phyloP scores from a whole-genome alignment of 2,888 invertebrate species.

The Griposia aprilina region DNA sequence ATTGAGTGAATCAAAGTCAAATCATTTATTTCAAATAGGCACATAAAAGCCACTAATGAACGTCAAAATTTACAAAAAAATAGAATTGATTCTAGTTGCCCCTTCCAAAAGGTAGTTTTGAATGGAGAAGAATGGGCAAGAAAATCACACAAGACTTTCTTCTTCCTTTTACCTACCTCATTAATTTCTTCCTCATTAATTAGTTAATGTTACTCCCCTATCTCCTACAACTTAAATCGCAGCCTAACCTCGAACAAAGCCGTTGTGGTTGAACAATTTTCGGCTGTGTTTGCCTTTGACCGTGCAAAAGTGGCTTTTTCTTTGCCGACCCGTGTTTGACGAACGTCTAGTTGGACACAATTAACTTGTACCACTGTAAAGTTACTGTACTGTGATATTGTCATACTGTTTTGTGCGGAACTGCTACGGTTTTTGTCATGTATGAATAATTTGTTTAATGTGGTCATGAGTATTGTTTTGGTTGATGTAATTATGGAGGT shows the following conservation, averaged over 20 bases:
- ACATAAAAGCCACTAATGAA: too few relatives aligned
- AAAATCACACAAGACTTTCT: too few relatives aligned
- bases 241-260: conserved; percentile 71
- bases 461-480: conserved; percentile 18
- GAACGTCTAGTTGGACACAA: conserved; percentile 67
- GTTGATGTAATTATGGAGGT: conserved; percentile 15
- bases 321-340: conserved; percentile 70
- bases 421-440: conserved; percentile 48
- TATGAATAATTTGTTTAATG: conserved; percentile 59
- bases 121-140: too few relatives aligned
- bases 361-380: conserved; percentile 64
- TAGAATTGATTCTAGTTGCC: too few relatives aligned
- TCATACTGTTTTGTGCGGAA: conserved; percentile 53
- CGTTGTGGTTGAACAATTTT: conserved; percentile 81
- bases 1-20: too few relatives aligned
- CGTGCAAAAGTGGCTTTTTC: conserved; percentile 77
- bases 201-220: background rate
- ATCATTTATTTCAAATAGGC: too few relatives aligned
- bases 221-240: conserved; percentile 63
- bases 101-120: too few relatives aligned
- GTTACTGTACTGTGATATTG: conserved; percentile 53
- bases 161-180: background rate
- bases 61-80: too few relatives aligned
- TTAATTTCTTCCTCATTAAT: background rate
- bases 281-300: conserved; percentile 81